Percentiles rank a stretch among this genome's conserved stretches.
Conservation (phyloP, 37 sponge, comb jelly and placozoan genomes). For the Hormiphora californensis region DNA sequence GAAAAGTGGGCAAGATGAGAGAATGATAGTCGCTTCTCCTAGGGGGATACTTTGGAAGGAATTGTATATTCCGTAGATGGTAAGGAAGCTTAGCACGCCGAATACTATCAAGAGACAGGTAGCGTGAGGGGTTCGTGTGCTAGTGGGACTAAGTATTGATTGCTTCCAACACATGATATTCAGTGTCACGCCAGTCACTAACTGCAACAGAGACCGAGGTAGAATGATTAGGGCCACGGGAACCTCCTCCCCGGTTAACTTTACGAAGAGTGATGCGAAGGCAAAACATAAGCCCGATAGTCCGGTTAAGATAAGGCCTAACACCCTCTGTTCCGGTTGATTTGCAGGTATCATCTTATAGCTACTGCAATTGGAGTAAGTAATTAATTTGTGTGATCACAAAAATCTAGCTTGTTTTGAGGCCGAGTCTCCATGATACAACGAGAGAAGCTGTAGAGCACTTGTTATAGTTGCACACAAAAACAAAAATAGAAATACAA, state of each 20-base stretch:
- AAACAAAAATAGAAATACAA: no score
- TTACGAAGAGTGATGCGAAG: constrained; percentile 12
- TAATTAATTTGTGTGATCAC: no score
- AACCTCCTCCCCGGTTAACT: background rate
- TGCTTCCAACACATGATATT: background rate
- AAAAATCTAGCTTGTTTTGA: no score
- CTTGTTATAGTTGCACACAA: no score
- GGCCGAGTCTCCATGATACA: no score
- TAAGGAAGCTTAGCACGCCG: constrained; percentile 22
- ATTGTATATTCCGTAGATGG: constrained; percentile 18
- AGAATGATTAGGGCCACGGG: constrained; percentile 26
- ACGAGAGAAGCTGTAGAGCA: no score
- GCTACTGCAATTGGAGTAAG: no score
- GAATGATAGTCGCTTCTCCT: constrained; percentile 5
- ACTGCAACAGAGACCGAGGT: constrained; percentile 3
- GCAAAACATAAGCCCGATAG: constrained; percentile 15
- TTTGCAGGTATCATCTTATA: no score
- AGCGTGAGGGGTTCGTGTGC: no score
- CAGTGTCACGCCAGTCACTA: background rate
- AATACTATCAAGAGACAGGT: constrained; percentile 6
- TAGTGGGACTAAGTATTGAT: background rate
- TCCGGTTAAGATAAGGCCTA: constrained; percentile 7
- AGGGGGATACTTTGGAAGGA: constrained; percentile 39
- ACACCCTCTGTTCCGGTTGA: no score
- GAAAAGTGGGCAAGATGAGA: constrained; percentile 23